These are phyloP conservation scores for Meiosimyza decipiens DNA, from an alignment of 2,888 invertebrate genomes.

Conservation along the genomic window DNA sequence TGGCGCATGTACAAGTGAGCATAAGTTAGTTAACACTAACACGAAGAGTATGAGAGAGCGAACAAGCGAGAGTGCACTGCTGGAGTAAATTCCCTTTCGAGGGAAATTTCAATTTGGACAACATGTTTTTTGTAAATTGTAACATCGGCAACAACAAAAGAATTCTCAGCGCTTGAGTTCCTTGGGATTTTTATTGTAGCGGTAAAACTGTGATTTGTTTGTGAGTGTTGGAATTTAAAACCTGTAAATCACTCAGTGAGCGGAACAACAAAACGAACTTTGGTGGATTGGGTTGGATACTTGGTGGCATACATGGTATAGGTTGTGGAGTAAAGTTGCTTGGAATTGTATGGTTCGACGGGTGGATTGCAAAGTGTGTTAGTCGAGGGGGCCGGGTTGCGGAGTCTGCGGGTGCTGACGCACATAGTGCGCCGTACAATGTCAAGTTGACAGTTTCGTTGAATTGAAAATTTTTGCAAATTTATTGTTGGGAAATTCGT, in stretches of 20 bases:
- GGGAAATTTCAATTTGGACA: constrained; percentile 24
- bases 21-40: not conserved
- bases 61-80: not conserved
- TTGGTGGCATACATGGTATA: too few relatives aligned
- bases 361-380: too few relatives aligned
- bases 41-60: not conserved
- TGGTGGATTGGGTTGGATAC: too few relatives aligned
- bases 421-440: constrained; percentile 55
- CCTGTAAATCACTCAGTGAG: constrained; percentile 31
- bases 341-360: too few relatives aligned
- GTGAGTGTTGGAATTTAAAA: constrained; percentile 39
- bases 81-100: not conserved
- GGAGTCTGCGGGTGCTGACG: constrained; percentile 51
- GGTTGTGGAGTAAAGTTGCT: not conserved
- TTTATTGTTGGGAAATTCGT: constrained; percentile 33
- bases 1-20: constrained; percentile 9
- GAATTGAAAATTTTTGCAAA: constrained; percentile 31
- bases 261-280: not conserved
- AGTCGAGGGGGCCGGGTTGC: constrained; percentile 6
- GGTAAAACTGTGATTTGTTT: constrained; percentile 40
- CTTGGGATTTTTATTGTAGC: constrained; percentile 33
- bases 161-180: constrained; percentile 24
- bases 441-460: constrained; percentile 63
- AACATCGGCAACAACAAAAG: not conserved
- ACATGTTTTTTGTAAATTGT: not conserved